phyloP scores from a whole-genome alignment of 2,888 invertebrate genomes.

The Amorpha juglandis region DNA sequence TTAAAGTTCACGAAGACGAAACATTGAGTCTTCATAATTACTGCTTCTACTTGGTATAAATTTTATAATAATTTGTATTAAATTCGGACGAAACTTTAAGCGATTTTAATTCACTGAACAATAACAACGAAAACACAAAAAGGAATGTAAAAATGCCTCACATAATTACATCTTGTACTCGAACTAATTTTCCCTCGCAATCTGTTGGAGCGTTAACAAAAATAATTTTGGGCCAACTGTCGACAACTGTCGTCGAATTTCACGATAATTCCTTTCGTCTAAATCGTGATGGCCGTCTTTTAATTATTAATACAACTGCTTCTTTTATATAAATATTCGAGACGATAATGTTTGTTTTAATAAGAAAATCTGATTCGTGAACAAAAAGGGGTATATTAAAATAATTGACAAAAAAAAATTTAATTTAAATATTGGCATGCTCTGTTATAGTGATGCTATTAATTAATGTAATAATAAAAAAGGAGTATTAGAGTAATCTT shows the following conservation, averaged over 20 bases:
- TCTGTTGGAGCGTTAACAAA: constrained; percentile 25
- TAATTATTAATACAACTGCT: constrained; percentile 53
- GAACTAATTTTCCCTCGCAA: constrained; percentile 28
- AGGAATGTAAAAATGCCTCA: background rate
- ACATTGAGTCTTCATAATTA: too few relatives aligned
- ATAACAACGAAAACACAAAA: background rate
- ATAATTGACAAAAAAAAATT: constrained; percentile 6
- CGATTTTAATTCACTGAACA: too few relatives aligned
- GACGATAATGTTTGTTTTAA: constrained; percentile 61
- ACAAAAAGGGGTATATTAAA: constrained; percentile 43
- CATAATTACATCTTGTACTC: constrained; percentile 18
- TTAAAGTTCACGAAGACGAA: too few relatives aligned
- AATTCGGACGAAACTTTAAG: background rate
- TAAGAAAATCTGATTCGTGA: constrained; percentile 59
- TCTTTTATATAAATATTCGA: constrained; percentile 51
- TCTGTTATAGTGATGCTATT: too few relatives aligned
- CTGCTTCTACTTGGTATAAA: too few relatives aligned
- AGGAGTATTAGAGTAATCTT: too few relatives aligned
- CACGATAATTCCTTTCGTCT: constrained; percentile 39
- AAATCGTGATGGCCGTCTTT: constrained; percentile 37
- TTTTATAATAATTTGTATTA: too few relatives aligned
- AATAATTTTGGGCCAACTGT: constrained; percentile 44
- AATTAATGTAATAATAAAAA: too few relatives aligned
- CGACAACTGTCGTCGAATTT: constrained; percentile 56
- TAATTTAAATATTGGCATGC: background rate